Conservation (phyloP, 2,888 invertebrate genomes). For the Nymphalis urticae region DNA sequence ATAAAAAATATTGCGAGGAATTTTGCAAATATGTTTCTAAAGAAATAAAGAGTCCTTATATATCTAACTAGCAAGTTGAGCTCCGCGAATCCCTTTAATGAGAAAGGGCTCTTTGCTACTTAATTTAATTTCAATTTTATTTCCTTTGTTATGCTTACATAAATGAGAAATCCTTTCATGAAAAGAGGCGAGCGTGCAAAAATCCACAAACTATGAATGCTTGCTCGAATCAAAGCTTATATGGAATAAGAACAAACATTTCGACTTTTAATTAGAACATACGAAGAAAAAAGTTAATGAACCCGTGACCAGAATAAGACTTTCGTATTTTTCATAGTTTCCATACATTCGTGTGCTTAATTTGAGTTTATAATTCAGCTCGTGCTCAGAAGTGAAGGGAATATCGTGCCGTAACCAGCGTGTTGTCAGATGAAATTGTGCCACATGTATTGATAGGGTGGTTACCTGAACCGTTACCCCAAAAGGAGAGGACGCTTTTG, state of each 20-base stretch:
- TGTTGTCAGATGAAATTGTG: too few relatives aligned
- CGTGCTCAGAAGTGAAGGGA: too few relatives aligned
- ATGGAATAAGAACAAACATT: slow-evolving; percentile 2
- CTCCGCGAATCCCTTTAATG: too few relatives aligned
- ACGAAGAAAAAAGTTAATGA: slow-evolving; percentile 7
- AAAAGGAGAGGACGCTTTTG: too few relatives aligned
- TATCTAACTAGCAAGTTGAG: background rate
- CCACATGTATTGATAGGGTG: too few relatives aligned
- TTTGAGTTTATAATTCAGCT: background rate
- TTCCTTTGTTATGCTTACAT: background rate
- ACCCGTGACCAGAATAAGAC: background rate
- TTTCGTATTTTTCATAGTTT: too few relatives aligned
- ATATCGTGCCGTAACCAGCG: too few relatives aligned
- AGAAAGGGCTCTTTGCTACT: too few relatives aligned
- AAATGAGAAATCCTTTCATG: background rate
- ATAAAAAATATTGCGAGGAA: too few relatives aligned
- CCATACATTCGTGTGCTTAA: background rate
- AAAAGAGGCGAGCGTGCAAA: slow-evolving; percentile 2
- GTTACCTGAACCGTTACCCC: too few relatives aligned
- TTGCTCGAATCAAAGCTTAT: background rate
- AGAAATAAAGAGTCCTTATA: background rate
- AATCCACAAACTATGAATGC: background rate
- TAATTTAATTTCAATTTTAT: background rate
- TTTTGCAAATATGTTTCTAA: too few relatives aligned
- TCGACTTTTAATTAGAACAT: slow-evolving; percentile 3